Evolutionary conservation across 37 sponge, comb jelly and placozoan genomes (phyloP).

Genomic region (Crambe crambe): DNA sequence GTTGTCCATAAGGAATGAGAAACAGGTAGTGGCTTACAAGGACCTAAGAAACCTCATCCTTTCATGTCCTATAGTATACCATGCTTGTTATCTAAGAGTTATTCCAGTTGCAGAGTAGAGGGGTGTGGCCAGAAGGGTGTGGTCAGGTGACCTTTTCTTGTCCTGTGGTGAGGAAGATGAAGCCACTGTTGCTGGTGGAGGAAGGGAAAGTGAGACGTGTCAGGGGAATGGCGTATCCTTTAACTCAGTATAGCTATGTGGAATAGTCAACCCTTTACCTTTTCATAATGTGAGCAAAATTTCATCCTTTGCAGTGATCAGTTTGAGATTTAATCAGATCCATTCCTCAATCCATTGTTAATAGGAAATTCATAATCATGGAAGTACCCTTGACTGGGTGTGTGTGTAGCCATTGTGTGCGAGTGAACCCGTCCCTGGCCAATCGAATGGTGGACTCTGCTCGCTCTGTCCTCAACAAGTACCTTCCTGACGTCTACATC

Average conservation of each 20-base stretch:
- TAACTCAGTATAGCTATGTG: not conserved
- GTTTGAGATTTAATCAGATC: no score
- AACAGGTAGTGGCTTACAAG: no score
- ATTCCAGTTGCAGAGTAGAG: slow-evolving; percentile 66
- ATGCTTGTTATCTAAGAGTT: no score
- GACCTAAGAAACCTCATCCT: no score
- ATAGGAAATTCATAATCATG: no score
- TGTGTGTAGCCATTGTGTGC: slow-evolving; percentile 50
- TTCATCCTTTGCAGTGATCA: no score
- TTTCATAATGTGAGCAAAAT: no score
- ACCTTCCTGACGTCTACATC: slow-evolving; percentile 96
- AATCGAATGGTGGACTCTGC: slow-evolving; percentile 87
- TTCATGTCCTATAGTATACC: no score
- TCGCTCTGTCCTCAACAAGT: slow-evolving; percentile 77
- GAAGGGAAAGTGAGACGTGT: slow-evolving; percentile 81
- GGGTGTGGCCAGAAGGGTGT: slow-evolving; percentile 84
- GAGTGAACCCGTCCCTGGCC: slow-evolving; percentile 82
- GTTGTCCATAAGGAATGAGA: no score
- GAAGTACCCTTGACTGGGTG: not conserved
- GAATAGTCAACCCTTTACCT: no score
- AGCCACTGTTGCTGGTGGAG: slow-evolving; percentile 72
- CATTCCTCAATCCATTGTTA: no score
- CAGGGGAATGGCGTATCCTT: slow-evolving; percentile 88
- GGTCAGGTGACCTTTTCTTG: slow-evolving; percentile 93
- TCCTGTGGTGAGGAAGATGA: slow-evolving; percentile 76